These are phyloP conservation scores for Coleophora deauratella DNA, from an alignment of 2,888 invertebrate species.

Conservation along the genomic window DNA sequence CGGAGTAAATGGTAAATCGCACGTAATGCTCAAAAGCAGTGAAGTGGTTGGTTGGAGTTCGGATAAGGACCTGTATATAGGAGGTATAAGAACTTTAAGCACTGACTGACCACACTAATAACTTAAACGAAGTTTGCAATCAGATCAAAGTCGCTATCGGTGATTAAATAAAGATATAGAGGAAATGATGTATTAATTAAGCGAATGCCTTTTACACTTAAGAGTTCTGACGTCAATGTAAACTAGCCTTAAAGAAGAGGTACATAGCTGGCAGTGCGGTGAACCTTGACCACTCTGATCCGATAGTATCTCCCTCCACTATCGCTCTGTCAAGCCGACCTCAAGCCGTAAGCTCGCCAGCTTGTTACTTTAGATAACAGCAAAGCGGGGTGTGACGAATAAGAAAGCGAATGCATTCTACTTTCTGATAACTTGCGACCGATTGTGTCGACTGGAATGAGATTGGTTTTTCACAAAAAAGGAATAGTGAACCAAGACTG, in stretches of 20 bases:
- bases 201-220: too few species aligned
- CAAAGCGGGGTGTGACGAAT: too few species aligned
- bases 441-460: not conserved
- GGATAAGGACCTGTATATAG: slow-evolving; percentile 28
- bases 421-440: not conserved
- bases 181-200: too few species aligned
- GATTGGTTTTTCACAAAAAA: not conserved
- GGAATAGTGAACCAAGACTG: too few species aligned
- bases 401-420: too few species aligned
- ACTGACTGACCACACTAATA: too few species aligned
- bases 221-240: too few species aligned
- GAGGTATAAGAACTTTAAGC: too few species aligned
- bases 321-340: slow-evolving; percentile 33
- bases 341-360: slow-evolving; percentile 23
- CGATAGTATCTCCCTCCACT: slow-evolving; percentile 38
- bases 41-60: slow-evolving; percentile 20
- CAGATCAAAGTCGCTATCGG: too few species aligned
- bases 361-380: slow-evolving; percentile 31
- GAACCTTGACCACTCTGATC: slow-evolving; percentile 53
- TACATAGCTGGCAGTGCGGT: slow-evolving; percentile 20
- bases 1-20: slow-evolving; percentile 56
- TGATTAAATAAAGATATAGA: too few species aligned
- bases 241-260: slow-evolving; percentile 16
- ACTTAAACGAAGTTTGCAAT: too few species aligned
- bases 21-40: slow-evolving; percentile 58